Evolutionary conservation across 30 jellyfish, hydroid and myxozoan species (phyloP).

Genomic region (Aurelia coerulea): DNA sequence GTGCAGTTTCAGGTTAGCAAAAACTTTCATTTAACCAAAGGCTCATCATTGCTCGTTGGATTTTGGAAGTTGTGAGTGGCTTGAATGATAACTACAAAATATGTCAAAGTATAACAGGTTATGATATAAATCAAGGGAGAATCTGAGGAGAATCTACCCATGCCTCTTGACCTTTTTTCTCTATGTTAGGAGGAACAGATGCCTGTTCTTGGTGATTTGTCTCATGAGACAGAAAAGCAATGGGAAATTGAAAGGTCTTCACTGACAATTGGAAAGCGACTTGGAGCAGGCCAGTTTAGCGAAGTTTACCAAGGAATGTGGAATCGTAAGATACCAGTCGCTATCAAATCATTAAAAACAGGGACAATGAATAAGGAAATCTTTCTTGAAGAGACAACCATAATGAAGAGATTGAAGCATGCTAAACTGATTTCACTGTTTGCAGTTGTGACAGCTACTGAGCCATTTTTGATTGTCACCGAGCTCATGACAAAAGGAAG

Average conservation of each 20-base stretch:
- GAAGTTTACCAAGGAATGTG: conserved; percentile 92
- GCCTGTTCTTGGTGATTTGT: conserved; percentile 71
- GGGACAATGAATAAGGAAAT: conserved; percentile 91
- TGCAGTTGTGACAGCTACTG: conserved; percentile 91
- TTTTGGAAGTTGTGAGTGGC: too few species aligned
- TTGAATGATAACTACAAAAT: too few species aligned
- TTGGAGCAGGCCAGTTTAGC: conserved; percentile 98
- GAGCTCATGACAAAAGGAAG: conserved; percentile 97
- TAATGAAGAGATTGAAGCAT: conserved; percentile 89
- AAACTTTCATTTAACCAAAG: too few species aligned
- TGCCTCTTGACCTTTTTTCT: too few species aligned
- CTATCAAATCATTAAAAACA: conserved; percentile 89
- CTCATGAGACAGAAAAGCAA: conserved; percentile 94
- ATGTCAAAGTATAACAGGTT: too few species aligned
- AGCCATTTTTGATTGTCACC: conserved; percentile 91
- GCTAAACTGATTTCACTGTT: conserved; percentile 80
- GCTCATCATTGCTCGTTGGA: too few species aligned
- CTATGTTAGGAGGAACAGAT: conserved; percentile 62
- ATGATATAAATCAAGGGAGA: too few species aligned
- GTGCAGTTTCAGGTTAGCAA: too few species aligned
- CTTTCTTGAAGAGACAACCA: conserved; percentile 87
- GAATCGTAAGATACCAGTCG: conserved; percentile 91
- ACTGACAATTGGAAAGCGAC: conserved; percentile 23
- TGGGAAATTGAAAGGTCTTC: conserved; percentile 91
- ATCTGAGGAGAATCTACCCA: too few species aligned